Evolutionary conservation across 2,113 vertebrate species (phyloP), one percentile per base, ranked within the genome.

Genomic region (Phylloscopus trochilus): DNA sequence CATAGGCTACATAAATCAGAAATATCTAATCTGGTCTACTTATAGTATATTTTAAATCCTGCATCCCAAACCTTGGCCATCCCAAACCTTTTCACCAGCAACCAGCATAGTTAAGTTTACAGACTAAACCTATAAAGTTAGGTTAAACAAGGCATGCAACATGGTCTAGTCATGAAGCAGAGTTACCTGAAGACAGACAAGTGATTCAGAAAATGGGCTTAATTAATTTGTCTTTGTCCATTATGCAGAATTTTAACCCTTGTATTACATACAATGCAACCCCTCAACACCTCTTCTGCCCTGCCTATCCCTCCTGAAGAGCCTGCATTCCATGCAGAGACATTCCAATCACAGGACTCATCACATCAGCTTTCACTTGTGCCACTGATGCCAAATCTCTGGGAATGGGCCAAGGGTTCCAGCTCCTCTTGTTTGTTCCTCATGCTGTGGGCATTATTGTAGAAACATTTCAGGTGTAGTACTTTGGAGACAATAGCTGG

Each of bases 21-120:
- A 97, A 95, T 97, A 91, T 35, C 72, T 96, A 87, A 96, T 93
- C 93, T 96, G 86, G 91, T 90, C 89, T 95, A 97, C 97, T 97
- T 97, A 92, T 60, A 69, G n/a, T 74, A 70, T 96, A 72, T 94
- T 97, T 96, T 90, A 78, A 90, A 94, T 88, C 52, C 67, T 81
- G 60, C 77, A 77, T 82, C 33, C 47, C 90, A 93, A 83, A 77
- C 69, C 76, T 52, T 80, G 91, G 41, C 83, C 76, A 80, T 49
- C 63, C 94, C 37, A 39, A 69, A 81, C 85, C 80, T 95, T 96
- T 97, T 96, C 84, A 76, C 11, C 41, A 87, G 79, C 84, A 96
- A 43, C 51, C 62, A 90, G 19, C 15, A 95, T 69, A 96, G 80
- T 73, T 77, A 93, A 58, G 43, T 81, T 88, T 87, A 88, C 68